Percentiles rank a stretch among this genome's conserved stretches.
phyloP scores from a whole-genome alignment of 2,113 vertebrate genomes.

The Otolemur garnettii region DNA sequence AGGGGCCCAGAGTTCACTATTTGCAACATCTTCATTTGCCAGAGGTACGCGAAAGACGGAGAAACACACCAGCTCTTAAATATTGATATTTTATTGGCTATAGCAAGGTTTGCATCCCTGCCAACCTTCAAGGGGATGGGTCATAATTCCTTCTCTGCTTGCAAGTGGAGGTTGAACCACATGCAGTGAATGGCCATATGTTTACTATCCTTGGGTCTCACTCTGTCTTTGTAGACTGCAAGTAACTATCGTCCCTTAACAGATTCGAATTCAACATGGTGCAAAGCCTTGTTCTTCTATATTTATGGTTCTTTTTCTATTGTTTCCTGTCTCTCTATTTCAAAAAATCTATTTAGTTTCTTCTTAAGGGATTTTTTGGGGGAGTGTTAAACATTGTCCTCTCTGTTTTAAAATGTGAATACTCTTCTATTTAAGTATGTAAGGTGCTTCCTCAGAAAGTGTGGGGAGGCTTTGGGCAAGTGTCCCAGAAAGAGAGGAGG shows the following conservation, averaged over 20 bases:
- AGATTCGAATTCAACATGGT: background rate
- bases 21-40: background rate
- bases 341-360: background rate
- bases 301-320: background rate
- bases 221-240: background rate
- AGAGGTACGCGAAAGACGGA: background rate
- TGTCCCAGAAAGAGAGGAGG: background rate
- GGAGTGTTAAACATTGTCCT: background rate
- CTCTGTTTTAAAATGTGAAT: background rate
- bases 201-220: background rate
- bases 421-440: background rate
- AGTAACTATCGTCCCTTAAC: background rate
- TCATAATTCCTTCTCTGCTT: background rate
- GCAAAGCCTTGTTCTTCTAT: background rate
- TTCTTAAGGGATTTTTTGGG: background rate
- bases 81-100: background rate
- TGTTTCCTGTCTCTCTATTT: background rate
- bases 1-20: background rate
- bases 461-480: too few species aligned
- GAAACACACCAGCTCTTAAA: background rate
- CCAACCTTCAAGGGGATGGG: accelerated
- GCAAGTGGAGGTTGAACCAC: background rate
- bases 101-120: background rate
- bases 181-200: background rate
- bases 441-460: background rate